Evolutionary conservation across 1,140 invertebrate genomes (phyloP), one percentile per base, ranked within the genome.

Genomic region (Monochamus saltuarius): DNA sequence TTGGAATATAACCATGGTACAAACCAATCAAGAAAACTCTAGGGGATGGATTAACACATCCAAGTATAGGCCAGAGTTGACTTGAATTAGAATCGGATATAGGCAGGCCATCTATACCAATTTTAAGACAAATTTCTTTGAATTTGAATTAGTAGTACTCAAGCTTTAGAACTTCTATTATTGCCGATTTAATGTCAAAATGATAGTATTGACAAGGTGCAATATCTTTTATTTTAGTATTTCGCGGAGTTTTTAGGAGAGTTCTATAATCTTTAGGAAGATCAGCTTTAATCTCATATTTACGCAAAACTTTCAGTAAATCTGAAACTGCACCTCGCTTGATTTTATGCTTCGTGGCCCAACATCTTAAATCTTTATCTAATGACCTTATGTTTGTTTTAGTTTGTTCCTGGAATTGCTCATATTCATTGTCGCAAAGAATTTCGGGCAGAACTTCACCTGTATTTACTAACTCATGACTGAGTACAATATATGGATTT

Each of bases 81-180:
- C 47, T 53, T 10, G 19, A 14, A 53, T 37, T 53, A 22, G 13
- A 37, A 14, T 53, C 43, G 34, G n/a, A 29, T 11, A 59, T 6
- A 7, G 57, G 57, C 7, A 59, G 37, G 11, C 57, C 57, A 35
- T 59, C 49, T 35, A 59, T 53, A 53, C n/a, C 46, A 51, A 51
- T 51, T 53, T 59, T 14, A 59, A 22, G 34, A 22, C 17, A 11
- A 59, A 16, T 54, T 53, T 38, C 13, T 37, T 37, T 13, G 4
- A 9, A 1, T 2, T 36, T 14, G 50, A 13, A 6, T 13, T 7
- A 7, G 4, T 14, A 16, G n/a, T 14, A 7, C 13, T 29, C 6
- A 29, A 34, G 11, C 13, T n/a, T 11, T 17, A 36, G 35, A 50
- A 50, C 22, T 7, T 52, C 16, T 37, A 10, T 52, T 13, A 52